These are phyloP conservation scores for Muscina levida DNA, from an alignment of 2,888 invertebrate genomes.

Conservation along the genomic window DNA sequence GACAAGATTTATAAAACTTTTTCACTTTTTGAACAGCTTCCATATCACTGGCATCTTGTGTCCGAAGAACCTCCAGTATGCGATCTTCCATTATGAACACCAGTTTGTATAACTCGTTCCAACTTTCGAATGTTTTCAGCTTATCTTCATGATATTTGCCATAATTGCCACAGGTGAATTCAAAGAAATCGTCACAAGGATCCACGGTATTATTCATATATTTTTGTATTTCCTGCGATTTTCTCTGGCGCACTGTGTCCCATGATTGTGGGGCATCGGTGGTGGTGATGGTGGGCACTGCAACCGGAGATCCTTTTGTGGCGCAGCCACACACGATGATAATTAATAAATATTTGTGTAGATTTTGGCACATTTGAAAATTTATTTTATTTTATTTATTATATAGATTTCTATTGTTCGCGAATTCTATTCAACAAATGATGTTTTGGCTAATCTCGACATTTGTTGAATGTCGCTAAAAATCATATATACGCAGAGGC, in stretches of 20 bases:
- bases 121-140: slow-evolving; percentile 73
- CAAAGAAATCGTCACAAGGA: slow-evolving; percentile 74
- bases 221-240: slow-evolving; percentile 72
- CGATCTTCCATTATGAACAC: slow-evolving; percentile 69
- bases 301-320: too few species aligned
- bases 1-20: slow-evolving; percentile 75
- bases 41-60: slow-evolving; percentile 62
- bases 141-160: slow-evolving; percentile 71
- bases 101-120: slow-evolving; percentile 11
- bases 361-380: too few species aligned
- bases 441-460: too few species aligned
- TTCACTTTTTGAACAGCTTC: slow-evolving; percentile 72
- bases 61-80: slow-evolving; percentile 68
- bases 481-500: too few species aligned
- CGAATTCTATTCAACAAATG: too few species aligned
- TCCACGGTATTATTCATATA: slow-evolving; percentile 72
- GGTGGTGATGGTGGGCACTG: too few species aligned
- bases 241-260: slow-evolving; percentile 68
- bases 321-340: too few species aligned
- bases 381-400: too few species aligned
- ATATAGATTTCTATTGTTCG: too few species aligned
- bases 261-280: background rate
- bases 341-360: too few species aligned
- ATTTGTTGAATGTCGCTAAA: too few species aligned
- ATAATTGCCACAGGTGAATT: slow-evolving; percentile 75